Base-by-base conservation (phyloP, 2,888 invertebrate species). In the Pandemis cinnamomeana region DNA sequence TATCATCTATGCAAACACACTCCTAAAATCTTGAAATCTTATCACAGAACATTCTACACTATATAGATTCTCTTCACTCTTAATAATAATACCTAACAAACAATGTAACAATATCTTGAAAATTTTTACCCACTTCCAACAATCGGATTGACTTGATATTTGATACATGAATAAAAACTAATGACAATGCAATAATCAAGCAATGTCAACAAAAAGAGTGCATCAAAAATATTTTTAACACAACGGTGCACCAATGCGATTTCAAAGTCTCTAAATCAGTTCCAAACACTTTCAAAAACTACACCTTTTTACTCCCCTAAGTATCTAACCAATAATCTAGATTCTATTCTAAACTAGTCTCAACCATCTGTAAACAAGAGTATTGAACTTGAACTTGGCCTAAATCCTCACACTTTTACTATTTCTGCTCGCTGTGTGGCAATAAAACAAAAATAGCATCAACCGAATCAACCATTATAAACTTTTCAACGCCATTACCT, bases 401-500 rank as follows among this genome's bases (percentile, higher is more conserved):
- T 62, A 53, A 70, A 71, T 74, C 44, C 53, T 5, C 53, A 71
- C 53, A 62, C 70, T 70, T 63, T 44, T 60, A 66, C 73, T 73
- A 70, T 70, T 70, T 66, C 60, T 53, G 60, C 48, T 55, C 67
- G 60, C 58, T 44, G 20, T 64, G 69, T 60, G 60, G 69, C 64
- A 66, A 60, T 73, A 69, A 73, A 64, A 64, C 64, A 27, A 66
- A 73, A 73, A 73, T 74, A 74, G 67, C 60, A 53, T 62, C 63
- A 73, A 66, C 27, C 10, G 42, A 51, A 60, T 13, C n/a, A 10
- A 42, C 36, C 51, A 44, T 64, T 71, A 68, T 63, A 58, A 68
- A 67, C 62, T 62, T 44, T 42, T 44, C 15, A 58, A 67, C 44
- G 71, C 20, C 27, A 51, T 77, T 71, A 91, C 89, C 90, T 89